phyloP scores from a whole-genome alignment of 2,797 vertebrate species.

The Astyanax mexicanus region DNA sequence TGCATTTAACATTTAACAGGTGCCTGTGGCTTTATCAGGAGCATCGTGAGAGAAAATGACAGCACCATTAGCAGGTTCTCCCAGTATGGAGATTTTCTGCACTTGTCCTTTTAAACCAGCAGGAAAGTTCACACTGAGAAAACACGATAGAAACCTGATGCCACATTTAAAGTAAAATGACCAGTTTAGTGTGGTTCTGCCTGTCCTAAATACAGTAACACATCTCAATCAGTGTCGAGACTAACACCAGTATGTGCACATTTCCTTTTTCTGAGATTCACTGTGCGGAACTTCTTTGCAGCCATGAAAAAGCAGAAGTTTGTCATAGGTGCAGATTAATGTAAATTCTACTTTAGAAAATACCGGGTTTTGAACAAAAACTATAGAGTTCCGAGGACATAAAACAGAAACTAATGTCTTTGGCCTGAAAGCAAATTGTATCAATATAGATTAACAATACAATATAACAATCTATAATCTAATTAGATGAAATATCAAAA shows the following conservation, averaged over 20 bases:
- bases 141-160: not conserved
- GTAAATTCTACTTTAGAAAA: not conserved
- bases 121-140: not conserved
- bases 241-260: not conserved
- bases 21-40: not conserved
- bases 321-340: not conserved
- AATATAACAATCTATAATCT: too few species aligned
- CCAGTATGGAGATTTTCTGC: not conserved
- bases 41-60: not conserved
- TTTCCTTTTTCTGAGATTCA: not conserved
- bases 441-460: too few species aligned
- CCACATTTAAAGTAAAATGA: not conserved
- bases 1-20: not conserved
- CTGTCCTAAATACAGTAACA: not conserved
- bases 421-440: too few species aligned
- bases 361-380: too few species aligned
- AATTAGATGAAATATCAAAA: too few species aligned
- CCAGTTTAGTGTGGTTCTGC: not conserved
- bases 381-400: too few species aligned
- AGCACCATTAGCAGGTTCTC: not conserved
- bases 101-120: not conserved
- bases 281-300: not conserved
- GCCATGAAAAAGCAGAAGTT: slow-evolving; percentile 16
- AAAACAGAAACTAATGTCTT: too few species aligned
- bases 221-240: slow-evolving; percentile 2